Evolutionary conservation across 2,888 invertebrate species (phyloP), one percentile per base, ranked within the genome.

Genomic region (Synergus japonicus): DNA sequence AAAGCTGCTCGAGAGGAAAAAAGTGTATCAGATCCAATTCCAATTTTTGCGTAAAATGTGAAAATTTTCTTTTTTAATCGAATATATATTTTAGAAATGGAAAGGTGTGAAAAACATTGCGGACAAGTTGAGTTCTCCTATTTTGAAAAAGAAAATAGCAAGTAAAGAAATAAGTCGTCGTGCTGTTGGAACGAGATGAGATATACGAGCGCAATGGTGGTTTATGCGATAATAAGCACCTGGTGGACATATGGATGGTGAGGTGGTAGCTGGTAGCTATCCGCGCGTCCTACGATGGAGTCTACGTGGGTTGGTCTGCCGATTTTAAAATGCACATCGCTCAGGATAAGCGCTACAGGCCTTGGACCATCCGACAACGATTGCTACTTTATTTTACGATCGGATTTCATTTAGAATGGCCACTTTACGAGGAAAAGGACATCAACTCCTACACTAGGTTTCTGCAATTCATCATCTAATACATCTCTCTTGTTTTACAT

Each of bases 181-280:
- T 10, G 22, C 22, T 22, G 22, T 22, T 60, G 0, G 10, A 18
- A 60, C 60, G 60, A 49, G 49, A 49, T 49, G 49, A 49, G 49
- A 49, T 60, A 18, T 60, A 60, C n/a, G 60, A 60, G 18, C 10
- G 22, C 60, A 22, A 22, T 60, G 60, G 18, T 60, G 22, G n/a
- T 60, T 60, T 60, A 60, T 9, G 60, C 22, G 60, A 60, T 60
- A 60, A 60, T 60, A 60, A 60, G 60, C 60, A 60, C 60, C 22
- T 60, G 60, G 60, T 22, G 22, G 22, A 22, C 22, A 22, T 22
- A 22, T 22, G 22, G 22, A 22, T 22, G 22, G 22, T 22, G 22
- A 22, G 22, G 22, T 22, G 22, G 22, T 22, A 22, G 22, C 22
- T 22, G 22, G 22, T 22, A 22, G 60, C 22, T 22, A 60, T 60